These are phyloP conservation scores for Ichneumoninae sp. DNA, from an alignment of 2,888 invertebrate genomes.

Conservation along the genomic window DNA sequence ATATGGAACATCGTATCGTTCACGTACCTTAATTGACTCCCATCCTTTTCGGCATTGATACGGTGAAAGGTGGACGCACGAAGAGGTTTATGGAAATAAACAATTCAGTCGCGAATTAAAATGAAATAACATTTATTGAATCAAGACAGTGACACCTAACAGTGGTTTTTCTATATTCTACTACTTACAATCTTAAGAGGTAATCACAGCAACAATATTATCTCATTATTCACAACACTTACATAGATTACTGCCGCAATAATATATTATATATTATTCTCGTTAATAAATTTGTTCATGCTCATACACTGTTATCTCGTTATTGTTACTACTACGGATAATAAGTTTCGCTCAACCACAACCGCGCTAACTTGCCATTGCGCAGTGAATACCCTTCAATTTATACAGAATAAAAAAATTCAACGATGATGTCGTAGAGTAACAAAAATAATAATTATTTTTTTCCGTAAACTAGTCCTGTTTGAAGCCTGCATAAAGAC, in stretches of 20 bases:
- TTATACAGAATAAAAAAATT: neutral
- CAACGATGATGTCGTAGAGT: neutral
- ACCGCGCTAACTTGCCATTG: conserved; percentile 67
- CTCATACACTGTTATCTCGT: conserved; percentile 80
- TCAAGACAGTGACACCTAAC: conserved; percentile 84
- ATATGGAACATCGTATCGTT: neutral
- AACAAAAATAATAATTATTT: neutral
- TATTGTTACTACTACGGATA: conserved; percentile 77
- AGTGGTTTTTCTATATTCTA: conserved; percentile 81
- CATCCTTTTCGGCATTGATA: neutral
- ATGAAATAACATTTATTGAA: conserved; percentile 85
- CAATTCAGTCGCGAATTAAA: conserved; percentile 73
- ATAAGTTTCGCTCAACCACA: conserved; percentile 71
- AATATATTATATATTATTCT: conserved; percentile 79
- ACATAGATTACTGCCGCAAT: conserved; percentile 84
- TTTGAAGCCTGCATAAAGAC: neutral
- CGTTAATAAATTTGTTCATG: conserved; percentile 82
- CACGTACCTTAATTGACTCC: neutral
- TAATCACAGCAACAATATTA: conserved; percentile 85
- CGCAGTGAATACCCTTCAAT: conserved; percentile 6
- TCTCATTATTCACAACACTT: conserved; percentile 85
- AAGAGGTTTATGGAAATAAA: conserved; percentile 20
- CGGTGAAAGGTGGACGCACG: neutral
- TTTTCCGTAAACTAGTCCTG: neutral
- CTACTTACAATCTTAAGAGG: conserved; percentile 84